Conservation (phyloP, 1,140 invertebrate species). For the Musca domestica region DNA sequence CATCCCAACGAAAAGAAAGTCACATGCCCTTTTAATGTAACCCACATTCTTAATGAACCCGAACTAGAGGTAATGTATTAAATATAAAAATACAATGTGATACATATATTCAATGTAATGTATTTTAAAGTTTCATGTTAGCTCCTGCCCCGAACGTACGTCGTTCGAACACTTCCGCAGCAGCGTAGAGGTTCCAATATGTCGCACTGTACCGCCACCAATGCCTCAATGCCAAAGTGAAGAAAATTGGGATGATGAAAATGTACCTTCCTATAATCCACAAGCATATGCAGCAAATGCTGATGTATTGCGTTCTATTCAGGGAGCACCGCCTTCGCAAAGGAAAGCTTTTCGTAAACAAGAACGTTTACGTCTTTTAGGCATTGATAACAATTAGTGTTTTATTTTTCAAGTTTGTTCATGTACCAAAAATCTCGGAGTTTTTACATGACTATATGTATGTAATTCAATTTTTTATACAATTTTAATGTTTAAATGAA, state of each 20-base stretch:
- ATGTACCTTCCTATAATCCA: conserved; percentile 18
- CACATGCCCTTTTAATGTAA: conserved; percentile 24
- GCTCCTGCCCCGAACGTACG: conserved; percentile 13
- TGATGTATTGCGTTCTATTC: not conserved
- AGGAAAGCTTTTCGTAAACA: conserved; percentile 18
- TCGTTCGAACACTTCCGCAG: not conserved
- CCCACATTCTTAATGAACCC: conserved; percentile 12
- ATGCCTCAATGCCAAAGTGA: not conserved
- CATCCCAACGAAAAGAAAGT: not conserved
- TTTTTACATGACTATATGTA: too few relatives aligned
- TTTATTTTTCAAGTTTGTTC: too few relatives aligned
- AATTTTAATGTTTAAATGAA: too few relatives aligned
- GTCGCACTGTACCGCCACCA: not conserved
- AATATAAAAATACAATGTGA: not conserved
- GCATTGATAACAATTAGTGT: not conserved
- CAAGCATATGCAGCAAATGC: conserved; percentile 16
- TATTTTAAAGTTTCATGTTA: conserved; percentile 14
- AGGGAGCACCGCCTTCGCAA: not conserved
- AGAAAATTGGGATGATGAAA: conserved; percentile 24
- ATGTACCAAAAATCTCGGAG: too few relatives aligned
- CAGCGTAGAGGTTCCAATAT: not conserved
- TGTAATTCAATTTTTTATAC: too few relatives aligned
- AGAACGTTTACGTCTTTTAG: conserved; percentile 17
- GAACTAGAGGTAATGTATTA: conserved; percentile 24
- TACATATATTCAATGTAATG: not conserved